Evolutionary conservation across 64 coral and sea anemone genomes (phyloP), one percentile per base, ranked within the genome.

Genomic region (Dendrophyllia cribrosa): DNA sequence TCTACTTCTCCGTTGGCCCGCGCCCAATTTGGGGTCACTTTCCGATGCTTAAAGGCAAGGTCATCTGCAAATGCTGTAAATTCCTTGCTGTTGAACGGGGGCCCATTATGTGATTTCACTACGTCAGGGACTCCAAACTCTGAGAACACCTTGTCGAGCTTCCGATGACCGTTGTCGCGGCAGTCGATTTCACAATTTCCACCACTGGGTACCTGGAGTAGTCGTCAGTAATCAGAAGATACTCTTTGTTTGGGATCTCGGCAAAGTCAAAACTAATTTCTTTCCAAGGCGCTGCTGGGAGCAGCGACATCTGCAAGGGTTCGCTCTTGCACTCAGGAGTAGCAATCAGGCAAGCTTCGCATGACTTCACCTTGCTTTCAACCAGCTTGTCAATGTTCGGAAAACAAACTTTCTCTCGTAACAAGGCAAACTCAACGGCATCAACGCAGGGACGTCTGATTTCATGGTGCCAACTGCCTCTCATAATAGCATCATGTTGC

Each of bases 401-500:
- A 51, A 82, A 80, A 76, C 76, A 91, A 51, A 91, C 89, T 82
- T 91, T 91, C 74, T 82, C 76, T 7, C 77, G 75, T 19, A 82
- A 70, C 10, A 17, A 66, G 81, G 25, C 65, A 85, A 85, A 85
- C 59, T 85, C 81, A 9, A 11, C n/a, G 19, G 20, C n/a, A 25
- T 86, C 44, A 7, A 86, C 83, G 43, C 83, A 10, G 19, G 59
- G 62, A 51, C 13, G 61, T 58, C 64, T 86, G 83, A 70, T 34
- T 58, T 43, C 62, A 67, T 17, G 8, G 64, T 58, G 44, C 68
- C 83, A 69, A 34, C 43, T 86, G 83, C 68, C 83, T 51, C 70
- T 86, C 56, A 5, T 3, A 15, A 60, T 45, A 43, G 56, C 77
- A 43, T 16, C 88, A n/a, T n/a, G 92, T 94, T 51, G 76, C 20